Conservation (phyloP, 2,113 vertebrate genomes). For the Sakesphorus luctuosus region DNA sequence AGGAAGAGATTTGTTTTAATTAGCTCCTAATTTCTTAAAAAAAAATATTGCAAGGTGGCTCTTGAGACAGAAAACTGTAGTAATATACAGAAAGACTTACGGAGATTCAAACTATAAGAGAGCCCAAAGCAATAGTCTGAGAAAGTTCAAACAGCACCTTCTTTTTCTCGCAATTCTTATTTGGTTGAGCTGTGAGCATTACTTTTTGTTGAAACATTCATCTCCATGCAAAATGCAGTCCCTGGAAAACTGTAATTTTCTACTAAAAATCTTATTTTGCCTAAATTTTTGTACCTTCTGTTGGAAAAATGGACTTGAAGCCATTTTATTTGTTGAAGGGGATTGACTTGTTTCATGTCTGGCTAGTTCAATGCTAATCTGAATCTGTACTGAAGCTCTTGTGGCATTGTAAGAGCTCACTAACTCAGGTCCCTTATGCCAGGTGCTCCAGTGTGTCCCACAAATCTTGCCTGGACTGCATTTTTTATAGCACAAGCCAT, state of each 20-base stretch:
- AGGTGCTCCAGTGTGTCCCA: background rate
- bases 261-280: background rate
- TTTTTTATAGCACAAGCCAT: background rate
- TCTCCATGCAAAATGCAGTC: accelerated
- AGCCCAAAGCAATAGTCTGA: background rate
- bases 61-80: background rate
- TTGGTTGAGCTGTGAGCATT: background rate
- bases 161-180: background rate
- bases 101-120: background rate
- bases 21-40: background rate
- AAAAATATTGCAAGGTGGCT: background rate
- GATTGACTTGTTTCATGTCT: background rate
- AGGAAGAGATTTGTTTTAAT: slow-evolving; percentile 27
- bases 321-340: background rate
- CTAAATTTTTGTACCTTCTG: background rate
- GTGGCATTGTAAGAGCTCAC: background rate
- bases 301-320: background rate
- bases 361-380: background rate
- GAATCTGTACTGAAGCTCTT: background rate
- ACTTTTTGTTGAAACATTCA: background rate
- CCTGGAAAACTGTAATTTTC: background rate
- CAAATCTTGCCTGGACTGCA: background rate
- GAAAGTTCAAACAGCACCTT: background rate
- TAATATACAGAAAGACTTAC: slow-evolving; percentile 4
- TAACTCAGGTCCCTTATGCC: background rate